These are phyloP conservation scores for Fragariocoptes setiger DNA, from an alignment of 1,140 invertebrate genomes.

Conservation along the genomic window DNA sequence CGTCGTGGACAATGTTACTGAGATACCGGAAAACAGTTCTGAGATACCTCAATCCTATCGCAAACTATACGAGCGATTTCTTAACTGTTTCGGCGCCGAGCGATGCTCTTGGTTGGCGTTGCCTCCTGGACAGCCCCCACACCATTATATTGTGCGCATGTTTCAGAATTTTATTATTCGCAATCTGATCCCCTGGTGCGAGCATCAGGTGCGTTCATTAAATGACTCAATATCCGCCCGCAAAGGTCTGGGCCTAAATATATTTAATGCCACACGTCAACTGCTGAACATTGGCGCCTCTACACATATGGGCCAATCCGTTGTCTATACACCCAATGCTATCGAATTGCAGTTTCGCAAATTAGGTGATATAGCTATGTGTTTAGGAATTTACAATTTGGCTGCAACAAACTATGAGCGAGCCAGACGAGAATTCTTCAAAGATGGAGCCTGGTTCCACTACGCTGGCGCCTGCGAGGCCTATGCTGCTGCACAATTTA, in stretches of 20 bases:
- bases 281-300: background rate
- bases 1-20: constrained; percentile 6
- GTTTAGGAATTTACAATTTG: constrained; percentile 69
- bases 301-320: background rate
- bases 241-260: constrained; percentile 7
- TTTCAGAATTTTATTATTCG: constrained; percentile 5
- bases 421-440: constrained; percentile 76
- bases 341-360: constrained; percentile 67
- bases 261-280: constrained; percentile 9
- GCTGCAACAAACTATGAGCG: constrained; percentile 79
- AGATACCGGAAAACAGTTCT: background rate
- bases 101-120: background rate
- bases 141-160: background rate
- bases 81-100: background rate
- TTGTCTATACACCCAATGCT: constrained; percentile 41
- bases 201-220: constrained; percentile 7
- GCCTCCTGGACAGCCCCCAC: background rate
- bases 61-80: background rate
- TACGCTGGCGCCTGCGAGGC: constrained; percentile 50
- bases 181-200: constrained; percentile 8
- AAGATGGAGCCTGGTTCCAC: constrained; percentile 82
- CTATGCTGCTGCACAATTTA: constrained; percentile 9
- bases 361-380: constrained; percentile 72
- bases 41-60: background rate
- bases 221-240: constrained; percentile 5